Base-by-base conservation (phyloP, 1,140 invertebrate species). In the Rhopalosiphum maidis region DNA sequence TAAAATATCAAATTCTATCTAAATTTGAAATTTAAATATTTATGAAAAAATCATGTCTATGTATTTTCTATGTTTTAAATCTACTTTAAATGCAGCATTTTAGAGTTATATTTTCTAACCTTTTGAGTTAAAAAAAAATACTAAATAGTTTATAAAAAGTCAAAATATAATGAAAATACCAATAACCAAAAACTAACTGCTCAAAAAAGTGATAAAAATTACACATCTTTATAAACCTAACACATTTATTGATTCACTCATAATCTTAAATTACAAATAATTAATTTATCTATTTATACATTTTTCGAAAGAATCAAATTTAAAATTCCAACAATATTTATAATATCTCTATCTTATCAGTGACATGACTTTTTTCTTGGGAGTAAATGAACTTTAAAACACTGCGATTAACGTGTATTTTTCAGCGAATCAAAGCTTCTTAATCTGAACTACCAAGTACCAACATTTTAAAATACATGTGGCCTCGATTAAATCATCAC, bases 401-500 rank as follows among this genome's bases (percentile, higher is more conserved):
- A 23, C 21, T 35, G 2, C 7, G 22, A n/a, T 77, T 21, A 77
- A 77, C 35, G 35, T 83, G 22, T 48, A 30, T n/a, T 23, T 87
- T 30, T 48, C 85, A n/a, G 23, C 15, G 25, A 86, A 46, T 87
- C 43, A n/a, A 48, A 87, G 23, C 15, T 83, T 21, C 30, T 48
- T 30, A 48, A 30, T 46, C 37, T n/a, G 25, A 30, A 87, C 85
- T 87, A 87, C 82, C 3, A 41, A 86, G 41, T 46, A 86, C 83
- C 8, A 43, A 86, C n/a, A 25, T 8, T 89, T 54, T 11, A 54
- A 37, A 23, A 54, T 89, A 51, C 87, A 89, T 23, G n/a, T 21
- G 87, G 87, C 48, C 48, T 35, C 87, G 22, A 35, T 35, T 89
- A 37, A 48, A 89, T 25, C n/a, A 51, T 89, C 87, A 89, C 87